These are phyloP conservation scores for Chanos chanos DNA, from an alignment of 2,797 vertebrate species.

Conservation along the genomic window DNA sequence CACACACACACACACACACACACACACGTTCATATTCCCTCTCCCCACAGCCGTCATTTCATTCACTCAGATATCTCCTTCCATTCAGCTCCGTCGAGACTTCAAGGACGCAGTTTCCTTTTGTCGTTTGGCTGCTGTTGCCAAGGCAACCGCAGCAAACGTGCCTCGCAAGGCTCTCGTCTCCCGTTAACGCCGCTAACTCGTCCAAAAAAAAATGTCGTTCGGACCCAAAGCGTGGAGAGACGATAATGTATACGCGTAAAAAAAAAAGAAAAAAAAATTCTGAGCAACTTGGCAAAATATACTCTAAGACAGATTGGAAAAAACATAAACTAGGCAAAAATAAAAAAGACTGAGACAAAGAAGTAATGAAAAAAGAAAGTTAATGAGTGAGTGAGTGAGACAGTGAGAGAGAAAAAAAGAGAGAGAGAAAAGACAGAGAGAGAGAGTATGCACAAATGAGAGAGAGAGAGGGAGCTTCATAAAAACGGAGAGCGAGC, in stretches of 20 bases:
- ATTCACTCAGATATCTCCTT: conserved; percentile 53
- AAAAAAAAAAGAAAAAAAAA: conserved; percentile 14
- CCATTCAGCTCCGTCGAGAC: conserved; percentile 40
- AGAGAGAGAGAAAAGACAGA: neutral
- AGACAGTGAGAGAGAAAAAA: neutral
- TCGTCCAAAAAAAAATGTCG: no score
- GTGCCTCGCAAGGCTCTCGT: conserved; percentile 39
- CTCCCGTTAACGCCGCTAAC: no score
- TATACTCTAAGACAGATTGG: conserved; percentile 24
- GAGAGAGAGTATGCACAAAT: neutral
- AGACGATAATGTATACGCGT: no score
- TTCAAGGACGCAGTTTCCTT: conserved; percentile 67
- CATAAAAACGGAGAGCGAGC: no score
- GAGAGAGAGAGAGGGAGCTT: neutral
- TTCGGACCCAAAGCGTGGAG: no score
- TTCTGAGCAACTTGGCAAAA: conserved; percentile 26
- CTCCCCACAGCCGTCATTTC: conserved; percentile 39
- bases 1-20: conserved; percentile 13
- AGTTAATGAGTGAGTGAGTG: neutral
- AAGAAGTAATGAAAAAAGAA: neutral
- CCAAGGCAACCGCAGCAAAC: conserved; percentile 63
- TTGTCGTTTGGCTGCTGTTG: conserved; percentile 66
- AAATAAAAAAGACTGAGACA: neutral
- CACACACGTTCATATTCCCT: conserved; percentile 5
- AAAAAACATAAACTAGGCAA: neutral